Evolutionary conservation across 2,113 vertebrate species (phyloP), one percentile per base, ranked within the genome.

Genomic region (Poeciliopsis prolifica): DNA sequence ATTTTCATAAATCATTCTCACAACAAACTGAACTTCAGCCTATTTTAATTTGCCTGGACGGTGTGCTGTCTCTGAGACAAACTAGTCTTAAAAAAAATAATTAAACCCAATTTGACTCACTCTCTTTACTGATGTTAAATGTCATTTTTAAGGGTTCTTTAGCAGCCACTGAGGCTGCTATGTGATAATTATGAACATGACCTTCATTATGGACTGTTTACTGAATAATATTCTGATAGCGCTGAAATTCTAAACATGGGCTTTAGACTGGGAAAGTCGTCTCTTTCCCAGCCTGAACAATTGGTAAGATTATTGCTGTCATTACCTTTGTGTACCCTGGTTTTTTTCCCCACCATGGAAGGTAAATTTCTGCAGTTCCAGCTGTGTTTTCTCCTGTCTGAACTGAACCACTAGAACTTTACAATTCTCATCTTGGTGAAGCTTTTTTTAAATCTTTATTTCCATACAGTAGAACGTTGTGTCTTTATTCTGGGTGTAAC

Each of bases 81-180:
- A 37, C 5, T 19, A 15, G 26, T n/a, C 24, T 61, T 17, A 12
- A 12, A 12, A 37, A 37, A 12, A 37, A 37, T 0, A 37, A 12
- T 0, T 2, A 35, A 35, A 35, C 5, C 31, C n/a, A 54, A 60
- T 70, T n/a, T 69, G 44, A 58, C 19, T 35, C 24, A 14, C 22
- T 35, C 68, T 31, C 17, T 44, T 30, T 66, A n/a, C 42, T n/a
- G n/a, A 33, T n/a, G 29, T 58, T 33, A 69, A 58, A 69, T 58
- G 29, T 24, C 29, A 58, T 69, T n/a, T 54, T 68, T 30, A 51
- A 54, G 29, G 8, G 19, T 31, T 54, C 42, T 54, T 54, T 69
- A 11, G 67, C 29, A n/a, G 17, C 10, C 30, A 48, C 7, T 28
- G 29, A 30, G 29, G 28, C 17, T 31, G 24, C 35, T 26, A 13